These are phyloP conservation scores for Sebastes miniatus DNA, from an alignment of 2,797 vertebrate species.

Conservation along the genomic window DNA sequence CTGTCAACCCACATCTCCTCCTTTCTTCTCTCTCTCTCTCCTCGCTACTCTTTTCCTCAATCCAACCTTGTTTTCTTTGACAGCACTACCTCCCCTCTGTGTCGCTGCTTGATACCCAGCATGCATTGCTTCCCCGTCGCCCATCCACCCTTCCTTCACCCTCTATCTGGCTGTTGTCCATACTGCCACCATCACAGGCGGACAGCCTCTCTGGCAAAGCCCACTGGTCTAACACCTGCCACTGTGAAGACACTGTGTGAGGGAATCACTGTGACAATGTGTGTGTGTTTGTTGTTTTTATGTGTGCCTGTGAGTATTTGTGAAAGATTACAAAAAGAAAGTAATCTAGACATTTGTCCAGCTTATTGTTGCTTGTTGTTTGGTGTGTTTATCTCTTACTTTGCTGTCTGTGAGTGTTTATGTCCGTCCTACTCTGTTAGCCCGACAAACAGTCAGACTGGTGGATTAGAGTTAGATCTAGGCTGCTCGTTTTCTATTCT, in stretches of 20 bases:
- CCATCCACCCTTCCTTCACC: conserved; percentile 15
- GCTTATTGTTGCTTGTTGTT: background rate
- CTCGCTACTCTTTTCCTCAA: background rate
- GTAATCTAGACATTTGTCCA: background rate
- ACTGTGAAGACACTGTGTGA: conserved; percentile 17
- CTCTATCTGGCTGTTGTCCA: conserved; percentile 42
- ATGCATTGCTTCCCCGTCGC: conserved; percentile 22
- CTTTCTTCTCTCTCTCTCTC: background rate
- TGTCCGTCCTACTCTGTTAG: conserved; percentile 16
- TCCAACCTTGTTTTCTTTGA: conserved; percentile 15
- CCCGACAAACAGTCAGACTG: conserved; percentile 16
- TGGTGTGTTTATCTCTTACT: conserved; percentile 16
- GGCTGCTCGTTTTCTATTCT: conserved; percentile 68
- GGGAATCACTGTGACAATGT: background rate
- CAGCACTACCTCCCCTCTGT: conserved; percentile 8
- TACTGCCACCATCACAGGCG: conserved; percentile 1
- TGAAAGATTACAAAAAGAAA: conserved; percentile 5
- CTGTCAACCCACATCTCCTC: conserved; percentile 16
- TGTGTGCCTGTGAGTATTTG: background rate
- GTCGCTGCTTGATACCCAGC: conserved; percentile 43
- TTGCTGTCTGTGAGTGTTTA: background rate
- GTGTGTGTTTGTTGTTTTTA: background rate
- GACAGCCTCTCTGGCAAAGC: conserved; percentile 21
- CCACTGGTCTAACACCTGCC: conserved; percentile 65
- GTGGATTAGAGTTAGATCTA: conserved; percentile 61